Percentiles rank a stretch among this genome's conserved stretches.
These are phyloP conservation scores for Neoarius graeffei DNA, from an alignment of 2,113 vertebrate species.

Conservation along the genomic window DNA sequence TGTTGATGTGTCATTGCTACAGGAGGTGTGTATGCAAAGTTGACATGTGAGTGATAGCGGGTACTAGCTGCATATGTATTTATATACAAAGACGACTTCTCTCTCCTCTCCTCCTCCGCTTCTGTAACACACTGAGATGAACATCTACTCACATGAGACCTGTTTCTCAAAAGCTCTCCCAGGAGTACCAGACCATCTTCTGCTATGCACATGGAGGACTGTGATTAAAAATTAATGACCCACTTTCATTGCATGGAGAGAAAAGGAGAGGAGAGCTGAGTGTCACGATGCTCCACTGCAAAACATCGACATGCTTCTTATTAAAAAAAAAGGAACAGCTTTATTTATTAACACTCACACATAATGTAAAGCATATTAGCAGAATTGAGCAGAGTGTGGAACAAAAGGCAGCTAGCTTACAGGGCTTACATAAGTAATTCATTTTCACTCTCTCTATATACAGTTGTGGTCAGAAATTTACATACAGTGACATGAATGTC, in stretches of 20 bases:
- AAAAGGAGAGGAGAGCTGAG: conserved; percentile 14
- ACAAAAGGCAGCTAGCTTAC: neutral
- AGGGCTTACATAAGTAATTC: neutral
- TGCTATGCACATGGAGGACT: conserved; percentile 37
- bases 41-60: neutral
- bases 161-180: conserved; percentile 14
- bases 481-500: too few species aligned
- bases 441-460: neutral
- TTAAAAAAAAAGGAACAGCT: neutral
- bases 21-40: conserved; percentile 15
- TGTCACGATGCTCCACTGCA: conserved; percentile 19
- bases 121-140: conserved; percentile 9
- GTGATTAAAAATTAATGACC: conserved; percentile 54
- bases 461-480: too few species aligned
- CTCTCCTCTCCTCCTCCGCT: neutral
- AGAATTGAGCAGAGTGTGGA: neutral
- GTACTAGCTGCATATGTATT: neutral
- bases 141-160: neutral
- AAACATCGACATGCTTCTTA: neutral
- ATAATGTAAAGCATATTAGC: neutral
- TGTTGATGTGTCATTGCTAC: neutral
- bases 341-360: neutral
- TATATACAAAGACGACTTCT: neutral
- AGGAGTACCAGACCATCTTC: conserved; percentile 17
- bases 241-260: conserved; percentile 26